Conservation (phyloP, 1,140 invertebrate genomes). For the Notospermus geniculatus region DNA sequence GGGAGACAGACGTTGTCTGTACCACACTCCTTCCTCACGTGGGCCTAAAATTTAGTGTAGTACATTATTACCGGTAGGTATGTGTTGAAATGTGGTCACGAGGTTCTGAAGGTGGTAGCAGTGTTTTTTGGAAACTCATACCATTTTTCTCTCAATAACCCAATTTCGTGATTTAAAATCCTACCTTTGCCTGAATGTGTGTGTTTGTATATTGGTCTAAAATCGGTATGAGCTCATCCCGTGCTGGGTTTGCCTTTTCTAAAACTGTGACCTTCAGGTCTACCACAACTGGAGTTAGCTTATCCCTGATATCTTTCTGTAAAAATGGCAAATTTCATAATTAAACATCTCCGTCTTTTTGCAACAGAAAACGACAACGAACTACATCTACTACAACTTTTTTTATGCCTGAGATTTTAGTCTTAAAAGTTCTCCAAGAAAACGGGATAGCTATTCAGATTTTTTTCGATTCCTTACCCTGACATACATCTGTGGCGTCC, state of each 20-base stretch:
- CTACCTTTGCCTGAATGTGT: conserved; percentile 69
- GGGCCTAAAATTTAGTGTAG: conserved; percentile 59
- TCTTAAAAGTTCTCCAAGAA: no score
- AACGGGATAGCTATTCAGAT: conserved; percentile 22
- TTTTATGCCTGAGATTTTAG: no score
- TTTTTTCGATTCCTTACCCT: conserved; percentile 57
- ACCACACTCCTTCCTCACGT: conserved; percentile 91
- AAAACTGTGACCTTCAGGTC: conserved; percentile 78
- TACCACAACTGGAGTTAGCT: conserved; percentile 62
- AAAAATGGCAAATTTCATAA: no score
- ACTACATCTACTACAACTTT: neutral
- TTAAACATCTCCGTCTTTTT: no score
- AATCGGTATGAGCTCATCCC: conserved; percentile 57
- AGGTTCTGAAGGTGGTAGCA: conserved; percentile 3
- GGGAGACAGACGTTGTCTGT: conserved; percentile 85
- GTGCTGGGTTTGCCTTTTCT: conserved; percentile 57
- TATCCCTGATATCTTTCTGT: conserved; percentile 47
- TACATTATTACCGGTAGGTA: no score
- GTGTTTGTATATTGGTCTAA: conserved; percentile 54
- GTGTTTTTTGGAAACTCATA: no score
- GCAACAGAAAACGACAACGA: no score
- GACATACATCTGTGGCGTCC: conserved; percentile 58
- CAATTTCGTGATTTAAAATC: no score
- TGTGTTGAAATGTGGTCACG: neutral
- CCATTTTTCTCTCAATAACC: no score